phyloP scores from a whole-genome alignment of 2,113 vertebrate genomes.

The Pterocles gutturalis region DNA sequence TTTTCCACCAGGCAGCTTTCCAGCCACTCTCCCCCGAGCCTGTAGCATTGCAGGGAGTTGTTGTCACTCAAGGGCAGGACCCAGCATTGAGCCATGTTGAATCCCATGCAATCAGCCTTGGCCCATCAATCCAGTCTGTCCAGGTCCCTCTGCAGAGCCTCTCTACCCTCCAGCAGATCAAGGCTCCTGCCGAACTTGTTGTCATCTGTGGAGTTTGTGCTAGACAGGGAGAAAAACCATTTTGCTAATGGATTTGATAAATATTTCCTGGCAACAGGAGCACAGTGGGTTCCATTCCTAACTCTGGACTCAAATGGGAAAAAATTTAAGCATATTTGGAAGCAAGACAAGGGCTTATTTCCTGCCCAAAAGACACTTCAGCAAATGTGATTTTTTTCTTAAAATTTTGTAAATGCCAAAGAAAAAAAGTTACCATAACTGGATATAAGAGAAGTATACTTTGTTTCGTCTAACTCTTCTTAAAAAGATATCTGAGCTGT shows the following conservation, averaged over 20 bases:
- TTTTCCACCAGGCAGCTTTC: background rate
- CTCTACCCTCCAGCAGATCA: background rate
- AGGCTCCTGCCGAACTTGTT: accelerated
- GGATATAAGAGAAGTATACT: background rate
- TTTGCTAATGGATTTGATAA: background rate
- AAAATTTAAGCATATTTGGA: background rate
- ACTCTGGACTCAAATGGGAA: background rate
- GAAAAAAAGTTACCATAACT: background rate
- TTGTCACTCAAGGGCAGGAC: background rate
- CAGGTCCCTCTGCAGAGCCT: background rate
- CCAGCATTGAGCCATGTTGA: accelerated
- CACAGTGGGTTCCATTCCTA: background rate
- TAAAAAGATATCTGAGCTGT: background rate
- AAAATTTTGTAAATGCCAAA: background rate
- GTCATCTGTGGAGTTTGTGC: background rate
- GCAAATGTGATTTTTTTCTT: background rate
- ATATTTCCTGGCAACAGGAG: background rate
- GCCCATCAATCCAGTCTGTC: accelerated
- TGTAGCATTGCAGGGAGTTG: accelerated
- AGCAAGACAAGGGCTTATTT: background rate
- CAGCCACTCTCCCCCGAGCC: background rate
- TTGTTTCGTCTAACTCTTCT: background rate
- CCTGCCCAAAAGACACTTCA: background rate
- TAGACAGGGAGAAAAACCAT: background rate
- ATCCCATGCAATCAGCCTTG: accelerated